Base-by-base conservation (phyloP, 2,113 vertebrate genomes). In the Vidua chalybeata region DNA sequence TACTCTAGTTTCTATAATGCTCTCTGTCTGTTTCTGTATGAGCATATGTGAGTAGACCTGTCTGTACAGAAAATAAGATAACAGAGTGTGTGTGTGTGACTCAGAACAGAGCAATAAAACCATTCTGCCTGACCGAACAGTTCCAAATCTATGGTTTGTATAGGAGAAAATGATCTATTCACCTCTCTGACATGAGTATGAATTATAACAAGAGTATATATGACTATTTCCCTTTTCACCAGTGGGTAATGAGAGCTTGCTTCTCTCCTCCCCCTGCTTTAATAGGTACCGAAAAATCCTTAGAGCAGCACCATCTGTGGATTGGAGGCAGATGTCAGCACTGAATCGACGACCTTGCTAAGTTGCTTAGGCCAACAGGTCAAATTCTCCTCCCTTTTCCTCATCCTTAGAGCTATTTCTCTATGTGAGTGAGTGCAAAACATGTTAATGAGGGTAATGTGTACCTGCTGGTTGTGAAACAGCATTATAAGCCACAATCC, bases 341-440 rank as follows among this genome's bases (percentile, higher is more conserved):
- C 52, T 37, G 66, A 87, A 81, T 15, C 61, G n/a, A 67, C 82
- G 89, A 90, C 66, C 52, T 37, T 56, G 33, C 20, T 92, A 74
- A 87, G 35, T 43, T 92, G 74, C 27, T 74, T 68, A 68, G 76
- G 84, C 78, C 73, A 81, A 59, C 27, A 89, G 55, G 69, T 89
- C 73, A 96, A 86, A 39, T 66, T n/a, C 18, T 89, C 5, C 46
- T 79, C 12, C 51, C 9, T 27, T 87, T 80, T 71, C 31, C 59
- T 88, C 33, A 55, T 89, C 63, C 51, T 87, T 67, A 64, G 37
- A 64, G 37, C 43, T 58, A 51, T 81, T 77, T n/a, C 59, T 84
- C 75, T 83, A 37, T 9, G 19, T 33, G 30, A 86, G 8, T 1
- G 8, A 72, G 30, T 45, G 55, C 3, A 3, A 88, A 83, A 39